Evolutionary conservation across 2,797 vertebrate genomes (phyloP), one percentile per base, ranked within the genome.

Genomic region (Rhadinocentrus ornatus): DNA sequence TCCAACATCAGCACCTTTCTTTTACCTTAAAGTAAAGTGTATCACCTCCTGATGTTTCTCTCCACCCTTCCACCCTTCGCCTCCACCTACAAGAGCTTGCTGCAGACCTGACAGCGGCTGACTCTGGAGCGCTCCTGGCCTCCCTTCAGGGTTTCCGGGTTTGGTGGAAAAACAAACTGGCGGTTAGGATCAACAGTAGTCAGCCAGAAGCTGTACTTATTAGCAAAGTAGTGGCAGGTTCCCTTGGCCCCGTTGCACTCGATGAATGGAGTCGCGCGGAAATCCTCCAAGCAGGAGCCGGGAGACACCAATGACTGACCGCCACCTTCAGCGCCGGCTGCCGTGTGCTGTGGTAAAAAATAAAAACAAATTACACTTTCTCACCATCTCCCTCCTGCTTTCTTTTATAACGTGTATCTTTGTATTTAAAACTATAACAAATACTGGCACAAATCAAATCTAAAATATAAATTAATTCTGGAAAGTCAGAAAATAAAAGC

Each of bases 141-240:
- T 0, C 95, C 95, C 89, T 99, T 99, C 79, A 98, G 91, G 0
- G 96, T 98, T 80, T 98, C 96, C 9, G 93, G 93, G 2, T 71
- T 32, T 0, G 96, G 94, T 1, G 93, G 88, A 0, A 91, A 85
- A 12, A 83, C 56, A 26, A 97, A 99, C 93, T 97, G 95, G 73
- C 88, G 91, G 1, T 66, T 84, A 66, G 89, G 92, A 5, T 96
- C 95, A 31, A 99, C 95, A 0, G 95, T 97, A 0, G 93, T 98
- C 76, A 99, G 94, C 98, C 97, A 99, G 95, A 99, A 99, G 90
- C 97, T 99, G 93, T 96, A 97, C 74, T 99, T 97, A 88, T 97
- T 99, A 83, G 96, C 95, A 15, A 98, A 99, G 92, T 96, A 99
- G 76, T 99, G 97, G 91, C 97, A 99, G 0, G 95, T 96, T 11